Base-by-base conservation (phyloP, 2,888 invertebrate genomes). In the Dasysyrphus albostriatus region DNA sequence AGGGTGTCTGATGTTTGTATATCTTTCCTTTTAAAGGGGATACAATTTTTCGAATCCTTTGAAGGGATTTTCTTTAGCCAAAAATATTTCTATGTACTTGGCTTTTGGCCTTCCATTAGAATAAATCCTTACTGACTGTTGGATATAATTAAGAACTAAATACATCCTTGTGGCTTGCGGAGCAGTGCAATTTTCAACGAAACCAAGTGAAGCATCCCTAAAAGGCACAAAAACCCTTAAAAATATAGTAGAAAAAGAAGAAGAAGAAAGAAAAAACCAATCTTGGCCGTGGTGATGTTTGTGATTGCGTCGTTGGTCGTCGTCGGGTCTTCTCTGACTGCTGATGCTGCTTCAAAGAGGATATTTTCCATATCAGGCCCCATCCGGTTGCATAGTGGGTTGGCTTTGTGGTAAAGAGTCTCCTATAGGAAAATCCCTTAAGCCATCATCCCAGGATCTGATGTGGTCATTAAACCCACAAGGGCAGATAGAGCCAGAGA, bases 381-480 rank as follows among this genome's bases (percentile, higher is more conserved):
- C 47, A 44, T 24, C 5, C 39, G 54, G 72, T 59, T 77, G 77
- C 77, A 65, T 24, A 44, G 65, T 65, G 65, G 78, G 32, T 78
- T 83, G 74, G 69, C 83, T 75, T 83, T 74, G 79, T 79, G 83
- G 69, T 61, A 39, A 6, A 44, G 49, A 37, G 58, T 37, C 37
- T 49, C 63, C 49, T 51, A 32, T n/a, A 59, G 72, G 42, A 39
- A 75, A 56, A 61, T 42, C 72, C 47, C 78, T 73, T 49, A 80
- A 67, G 34, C 69, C n/a, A 65, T 56, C 44, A 37, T 9, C 42
- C 29, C 44, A 9, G 37, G 51, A 44, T 70, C 16, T 75, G 61
- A 34, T 65, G 70, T 84, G 84, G 84, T 84, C 84, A 77, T 84
- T 84, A 84, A 81, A 84, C 84, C 84, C 56, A 81, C 72, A 72